These are phyloP conservation scores for Volucella inanis DNA, from an alignment of 2,888 invertebrate species.

Conservation along the genomic window DNA sequence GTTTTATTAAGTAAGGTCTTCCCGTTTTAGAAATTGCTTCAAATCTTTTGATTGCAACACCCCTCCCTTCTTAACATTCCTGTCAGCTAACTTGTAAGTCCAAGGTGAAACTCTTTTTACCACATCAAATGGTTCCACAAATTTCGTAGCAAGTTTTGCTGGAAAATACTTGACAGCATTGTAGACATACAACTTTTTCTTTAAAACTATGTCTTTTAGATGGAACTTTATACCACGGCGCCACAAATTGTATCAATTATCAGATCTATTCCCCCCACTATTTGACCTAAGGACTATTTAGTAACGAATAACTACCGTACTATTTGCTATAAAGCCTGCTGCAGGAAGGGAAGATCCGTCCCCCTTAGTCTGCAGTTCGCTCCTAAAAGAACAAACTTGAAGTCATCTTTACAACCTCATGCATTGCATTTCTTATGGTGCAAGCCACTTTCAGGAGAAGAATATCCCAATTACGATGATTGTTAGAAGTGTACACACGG, in stretches of 20 bases:
- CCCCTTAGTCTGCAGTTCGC: constrained; percentile 14
- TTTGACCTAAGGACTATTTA: not conserved
- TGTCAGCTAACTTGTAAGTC: constrained; percentile 10
- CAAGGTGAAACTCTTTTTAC: constrained; percentile 1
- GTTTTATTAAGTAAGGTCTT: not conserved
- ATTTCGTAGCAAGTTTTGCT: constrained; percentile 15
- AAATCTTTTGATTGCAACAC: too few relatives aligned
- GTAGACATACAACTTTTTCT: constrained; percentile 1
- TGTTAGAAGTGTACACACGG: constrained; percentile 24
- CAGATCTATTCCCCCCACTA: not conserved
- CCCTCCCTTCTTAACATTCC: not conserved
- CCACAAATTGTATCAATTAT: not conserved
- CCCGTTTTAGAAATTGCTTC: not conserved
- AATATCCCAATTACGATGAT: constrained; percentile 34
- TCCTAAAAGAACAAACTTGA: constrained; percentile 17
- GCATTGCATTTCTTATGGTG: constrained; percentile 19
- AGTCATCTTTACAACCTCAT: constrained; percentile 13
- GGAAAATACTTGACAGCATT: constrained; percentile 14
- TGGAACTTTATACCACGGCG: not conserved
- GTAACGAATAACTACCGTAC: not conserved
- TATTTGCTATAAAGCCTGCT: not conserved
- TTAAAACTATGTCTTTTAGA: too few relatives aligned
- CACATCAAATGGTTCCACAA: constrained; percentile 12
- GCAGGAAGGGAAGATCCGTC: not conserved
- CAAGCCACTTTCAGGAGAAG: constrained; percentile 18